A percentile compares a stretch with the other conserved stretches of the same genome.
These are phyloP conservation scores for Sinella curviseta DNA, from an alignment of 1,140 invertebrate species.

Conservation along the genomic window DNA sequence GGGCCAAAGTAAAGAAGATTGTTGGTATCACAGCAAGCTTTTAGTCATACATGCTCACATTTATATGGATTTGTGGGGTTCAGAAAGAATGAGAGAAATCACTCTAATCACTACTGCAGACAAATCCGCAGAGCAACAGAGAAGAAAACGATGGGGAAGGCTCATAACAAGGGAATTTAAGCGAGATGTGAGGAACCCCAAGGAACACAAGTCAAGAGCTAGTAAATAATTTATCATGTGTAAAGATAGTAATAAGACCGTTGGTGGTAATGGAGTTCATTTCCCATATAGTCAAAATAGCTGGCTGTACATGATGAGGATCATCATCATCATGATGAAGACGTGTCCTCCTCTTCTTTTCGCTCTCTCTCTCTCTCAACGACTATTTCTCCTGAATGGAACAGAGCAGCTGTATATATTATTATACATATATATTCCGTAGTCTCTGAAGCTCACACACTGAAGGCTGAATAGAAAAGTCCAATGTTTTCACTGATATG, in stretches of 20 bases:
- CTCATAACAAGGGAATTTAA: too few species aligned
- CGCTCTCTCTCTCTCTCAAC: too few species aligned
- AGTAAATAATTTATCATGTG: constrained; percentile 16
- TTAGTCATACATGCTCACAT: too few species aligned
- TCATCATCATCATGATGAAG: background rate
- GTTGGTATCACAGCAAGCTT: too few species aligned
- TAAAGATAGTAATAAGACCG: constrained; percentile 5
- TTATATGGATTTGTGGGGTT: too few species aligned
- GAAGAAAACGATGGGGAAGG: too few species aligned
- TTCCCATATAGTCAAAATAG: background rate
- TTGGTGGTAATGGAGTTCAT: background rate
- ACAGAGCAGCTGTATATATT: background rate
- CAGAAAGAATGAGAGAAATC: too few species aligned
- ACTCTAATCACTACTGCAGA: too few species aligned
- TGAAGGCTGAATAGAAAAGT: background rate
- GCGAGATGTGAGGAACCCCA: background rate
- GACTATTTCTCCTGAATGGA: background rate
- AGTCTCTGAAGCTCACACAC: background rate
- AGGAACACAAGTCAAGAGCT: constrained; percentile 11
- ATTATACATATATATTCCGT: background rate
- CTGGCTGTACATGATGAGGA: background rate
- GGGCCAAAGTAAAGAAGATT: too few species aligned
- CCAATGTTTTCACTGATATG: background rate
- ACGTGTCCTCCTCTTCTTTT: background rate
- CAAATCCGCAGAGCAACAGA: too few species aligned